A percentile compares a stretch with the other conserved stretches of the same genome.
Evolutionary conservation across 2,797 vertebrate genomes (phyloP).

Genomic region (Propithecus perrieri): DNA sequence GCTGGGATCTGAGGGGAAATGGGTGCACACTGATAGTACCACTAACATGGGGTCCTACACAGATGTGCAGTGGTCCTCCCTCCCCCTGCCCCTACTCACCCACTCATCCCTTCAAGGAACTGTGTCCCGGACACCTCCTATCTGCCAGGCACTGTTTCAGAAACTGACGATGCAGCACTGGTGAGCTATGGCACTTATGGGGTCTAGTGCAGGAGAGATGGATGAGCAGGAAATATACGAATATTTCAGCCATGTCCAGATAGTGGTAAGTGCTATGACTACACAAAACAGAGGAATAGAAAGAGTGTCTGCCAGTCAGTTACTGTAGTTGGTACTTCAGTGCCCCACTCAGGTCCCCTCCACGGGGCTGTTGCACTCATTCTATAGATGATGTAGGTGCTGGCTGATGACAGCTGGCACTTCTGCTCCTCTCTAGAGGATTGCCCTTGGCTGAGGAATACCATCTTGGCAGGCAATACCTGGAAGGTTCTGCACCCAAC

Average conservation of each 20-base stretch:
- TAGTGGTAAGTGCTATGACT: not conserved
- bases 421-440: not conserved
- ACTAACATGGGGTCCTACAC: not conserved
- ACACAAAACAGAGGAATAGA: not conserved
- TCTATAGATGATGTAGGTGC: not conserved
- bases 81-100: not conserved
- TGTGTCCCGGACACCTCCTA: not conserved
- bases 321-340: not conserved
- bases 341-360: not conserved
- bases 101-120: not conserved
- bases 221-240: not conserved
- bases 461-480: not conserved
- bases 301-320: not conserved
- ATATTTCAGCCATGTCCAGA: not conserved
- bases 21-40: not conserved
- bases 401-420: not conserved
- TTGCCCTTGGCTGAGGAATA: not conserved
- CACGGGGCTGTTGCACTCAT: not conserved
- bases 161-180: not conserved
- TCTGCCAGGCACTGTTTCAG: not conserved
- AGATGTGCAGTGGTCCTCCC: not conserved
- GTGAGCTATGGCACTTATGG: not conserved
- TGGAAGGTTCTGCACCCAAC: not conserved
- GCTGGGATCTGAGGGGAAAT: not conserved
- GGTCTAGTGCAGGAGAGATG: not conserved